Evolutionary conservation across 1,140 invertebrate species (phyloP).

Genomic region (Rhyacophila brunnea): DNA sequence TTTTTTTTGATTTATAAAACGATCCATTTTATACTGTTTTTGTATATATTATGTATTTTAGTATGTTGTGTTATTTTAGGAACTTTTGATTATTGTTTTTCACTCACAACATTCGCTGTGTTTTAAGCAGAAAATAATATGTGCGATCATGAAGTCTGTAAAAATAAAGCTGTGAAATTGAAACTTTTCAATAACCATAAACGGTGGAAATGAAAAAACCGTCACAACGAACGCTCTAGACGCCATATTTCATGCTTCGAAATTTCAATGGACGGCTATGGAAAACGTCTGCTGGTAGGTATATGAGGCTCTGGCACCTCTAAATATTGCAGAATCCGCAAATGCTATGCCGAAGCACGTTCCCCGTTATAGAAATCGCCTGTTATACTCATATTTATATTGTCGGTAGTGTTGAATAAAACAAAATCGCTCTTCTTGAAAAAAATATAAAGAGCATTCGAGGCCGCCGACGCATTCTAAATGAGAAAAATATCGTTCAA

Average conservation of each 20-base stretch:
- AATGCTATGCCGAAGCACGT: slow-evolving; percentile 33
- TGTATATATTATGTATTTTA: too few species aligned
- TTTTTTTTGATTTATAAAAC: too few species aligned
- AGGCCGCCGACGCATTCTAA: neutral
- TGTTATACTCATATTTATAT: slow-evolving; percentile 27
- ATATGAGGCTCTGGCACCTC: slow-evolving; percentile 23
- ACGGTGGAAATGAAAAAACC: slow-evolving; percentile 8
- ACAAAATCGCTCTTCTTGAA: slow-evolving; percentile 12
- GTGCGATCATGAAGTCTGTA: slow-evolving; percentile 5
- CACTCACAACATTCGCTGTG: neutral
- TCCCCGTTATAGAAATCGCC: slow-evolving; percentile 29
- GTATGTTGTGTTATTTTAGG: too few species aligned
- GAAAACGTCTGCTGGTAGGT: slow-evolving; percentile 19
- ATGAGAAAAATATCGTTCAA: neutral
- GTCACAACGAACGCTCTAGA: slow-evolving; percentile 8
- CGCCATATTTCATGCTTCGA: slow-evolving; percentile 24
- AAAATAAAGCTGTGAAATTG: slow-evolving; percentile 6
- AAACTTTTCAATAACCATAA: slow-evolving; percentile 8
- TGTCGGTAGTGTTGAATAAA: slow-evolving; percentile 28
- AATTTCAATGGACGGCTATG: slow-evolving; percentile 22
- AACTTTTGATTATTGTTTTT: too few species aligned
- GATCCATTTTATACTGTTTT: too few species aligned
- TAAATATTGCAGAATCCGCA: slow-evolving; percentile 34
- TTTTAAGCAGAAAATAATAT: slow-evolving; percentile 2
- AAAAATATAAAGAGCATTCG: too few species aligned